Percentiles rank a stretch among this genome's conserved stretches.
Evolutionary conservation across 2,113 vertebrate species (phyloP).

Genomic region (Megaceryle torquata): DNA sequence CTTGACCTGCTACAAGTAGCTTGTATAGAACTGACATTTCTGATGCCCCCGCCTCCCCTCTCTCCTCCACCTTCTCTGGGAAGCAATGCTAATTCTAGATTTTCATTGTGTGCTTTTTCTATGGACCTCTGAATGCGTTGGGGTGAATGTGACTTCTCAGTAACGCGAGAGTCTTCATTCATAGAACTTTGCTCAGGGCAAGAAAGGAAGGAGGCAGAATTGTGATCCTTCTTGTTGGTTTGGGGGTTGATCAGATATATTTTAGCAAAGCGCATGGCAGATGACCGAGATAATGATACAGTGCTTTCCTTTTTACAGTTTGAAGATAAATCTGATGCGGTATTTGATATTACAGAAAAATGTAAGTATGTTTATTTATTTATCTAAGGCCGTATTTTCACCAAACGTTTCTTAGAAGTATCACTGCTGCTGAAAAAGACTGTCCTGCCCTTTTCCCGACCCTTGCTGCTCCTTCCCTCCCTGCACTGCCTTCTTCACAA

Average conservation of each 20-base stretch:
- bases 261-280: neutral
- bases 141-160: neutral
- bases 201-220: neutral
- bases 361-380: conserved; percentile 73
- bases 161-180: neutral
- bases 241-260: neutral
- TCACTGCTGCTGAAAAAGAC: neutral
- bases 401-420: neutral
- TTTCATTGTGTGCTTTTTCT: neutral
- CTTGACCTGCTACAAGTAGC: neutral
- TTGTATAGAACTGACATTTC: neutral
- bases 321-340: conserved; percentile 78
- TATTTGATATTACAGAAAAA: conserved; percentile 80
- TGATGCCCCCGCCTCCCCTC: neutral
- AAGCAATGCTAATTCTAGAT: neutral
- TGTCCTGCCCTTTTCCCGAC: neutral
- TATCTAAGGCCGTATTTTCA: conserved; percentile 3
- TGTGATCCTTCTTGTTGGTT: neutral
- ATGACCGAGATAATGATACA: conserved; percentile 47
- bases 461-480: neutral
- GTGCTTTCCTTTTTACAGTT: conserved; percentile 74
- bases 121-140: neutral
- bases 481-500: neutral
- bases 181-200: neutral
- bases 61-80: neutral